A percentile compares a stretch with the other conserved stretches of the same genome.
Evolutionary conservation across 2,113 vertebrate genomes (phyloP).

Genomic region (Jacana jacana): DNA sequence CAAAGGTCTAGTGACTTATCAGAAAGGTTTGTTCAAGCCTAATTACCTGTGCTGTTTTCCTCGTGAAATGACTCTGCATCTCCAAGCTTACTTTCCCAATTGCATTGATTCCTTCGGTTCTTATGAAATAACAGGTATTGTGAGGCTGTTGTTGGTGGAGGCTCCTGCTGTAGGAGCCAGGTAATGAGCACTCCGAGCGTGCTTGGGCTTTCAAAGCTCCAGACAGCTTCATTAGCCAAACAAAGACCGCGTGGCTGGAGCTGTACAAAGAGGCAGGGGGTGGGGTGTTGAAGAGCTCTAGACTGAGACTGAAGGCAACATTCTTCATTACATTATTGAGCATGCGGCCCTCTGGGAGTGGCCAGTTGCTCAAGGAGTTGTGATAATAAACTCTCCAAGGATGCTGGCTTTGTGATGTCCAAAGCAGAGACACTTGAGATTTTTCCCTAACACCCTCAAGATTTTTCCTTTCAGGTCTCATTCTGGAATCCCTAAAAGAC

Average conservation of each 20-base stretch:
- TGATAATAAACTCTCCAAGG: constrained; percentile 33
- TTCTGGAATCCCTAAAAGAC: background rate
- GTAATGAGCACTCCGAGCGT: background rate
- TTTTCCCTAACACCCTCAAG: background rate
- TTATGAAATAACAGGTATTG: background rate
- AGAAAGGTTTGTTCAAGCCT: background rate
- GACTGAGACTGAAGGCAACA: background rate
- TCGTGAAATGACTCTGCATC: background rate
- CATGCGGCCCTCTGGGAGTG: background rate
- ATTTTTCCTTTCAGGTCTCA: background rate
- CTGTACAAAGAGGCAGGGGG: background rate
- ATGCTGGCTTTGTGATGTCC: background rate
- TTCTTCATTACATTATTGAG: background rate
- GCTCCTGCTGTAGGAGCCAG: background rate
- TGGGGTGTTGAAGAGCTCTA: background rate
- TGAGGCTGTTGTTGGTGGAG: background rate
- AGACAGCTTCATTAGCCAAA: background rate
- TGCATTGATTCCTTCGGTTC: background rate
- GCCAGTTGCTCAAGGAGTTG: background rate
- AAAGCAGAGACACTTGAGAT: background rate
- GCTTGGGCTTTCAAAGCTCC: background rate
- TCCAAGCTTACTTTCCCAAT: background rate
- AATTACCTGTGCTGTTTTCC: background rate
- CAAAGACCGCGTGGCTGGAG: background rate
- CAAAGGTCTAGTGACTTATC: background rate